These are phyloP conservation scores for Dipodomys merriami DNA, from an alignment of 2,113 vertebrate genomes.

Conservation along the genomic window DNA sequence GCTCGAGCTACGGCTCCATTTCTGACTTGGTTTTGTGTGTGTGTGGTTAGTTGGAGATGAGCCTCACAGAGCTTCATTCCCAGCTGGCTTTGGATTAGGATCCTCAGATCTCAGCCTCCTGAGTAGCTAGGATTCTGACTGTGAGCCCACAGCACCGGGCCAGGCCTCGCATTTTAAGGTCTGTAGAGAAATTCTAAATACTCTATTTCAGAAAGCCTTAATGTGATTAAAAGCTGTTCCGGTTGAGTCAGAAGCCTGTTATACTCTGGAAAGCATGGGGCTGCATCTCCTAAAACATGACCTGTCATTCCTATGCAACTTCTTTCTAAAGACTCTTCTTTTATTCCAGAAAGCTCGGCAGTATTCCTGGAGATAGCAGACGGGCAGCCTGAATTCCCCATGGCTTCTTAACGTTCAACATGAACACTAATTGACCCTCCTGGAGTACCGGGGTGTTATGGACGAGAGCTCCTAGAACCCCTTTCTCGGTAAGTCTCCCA, in stretches of 20 bases:
- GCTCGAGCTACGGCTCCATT: too few relatives aligned
- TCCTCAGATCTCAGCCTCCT: too few relatives aligned
- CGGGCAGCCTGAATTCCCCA: not conserved
- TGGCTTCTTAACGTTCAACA: not conserved
- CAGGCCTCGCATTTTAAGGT: not conserved
- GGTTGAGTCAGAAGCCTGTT: not conserved
- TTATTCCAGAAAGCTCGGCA: not conserved
- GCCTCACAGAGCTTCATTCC: too few relatives aligned
- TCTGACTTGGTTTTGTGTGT: too few relatives aligned
- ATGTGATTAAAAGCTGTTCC: not conserved
- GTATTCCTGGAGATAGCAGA: not conserved
- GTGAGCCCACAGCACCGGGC: too few relatives aligned
- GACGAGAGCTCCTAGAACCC: too few relatives aligned
- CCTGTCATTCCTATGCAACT: not conserved
- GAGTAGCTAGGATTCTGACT: too few relatives aligned
- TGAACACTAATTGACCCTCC: not conserved
- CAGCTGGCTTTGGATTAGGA: too few relatives aligned
- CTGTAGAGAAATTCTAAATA: not conserved
- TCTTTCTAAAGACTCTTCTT: not conserved
- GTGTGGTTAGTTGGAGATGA: too few relatives aligned
- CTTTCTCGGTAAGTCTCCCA: not conserved
- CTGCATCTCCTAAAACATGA: slow-evolving; percentile 10
- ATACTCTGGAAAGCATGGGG: not conserved
- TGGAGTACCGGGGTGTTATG: not conserved
- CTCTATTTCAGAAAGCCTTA: not conserved